These are phyloP conservation scores for Xiphias gladius DNA, from an alignment of 2,113 vertebrate genomes.

Conservation along the genomic window DNA sequence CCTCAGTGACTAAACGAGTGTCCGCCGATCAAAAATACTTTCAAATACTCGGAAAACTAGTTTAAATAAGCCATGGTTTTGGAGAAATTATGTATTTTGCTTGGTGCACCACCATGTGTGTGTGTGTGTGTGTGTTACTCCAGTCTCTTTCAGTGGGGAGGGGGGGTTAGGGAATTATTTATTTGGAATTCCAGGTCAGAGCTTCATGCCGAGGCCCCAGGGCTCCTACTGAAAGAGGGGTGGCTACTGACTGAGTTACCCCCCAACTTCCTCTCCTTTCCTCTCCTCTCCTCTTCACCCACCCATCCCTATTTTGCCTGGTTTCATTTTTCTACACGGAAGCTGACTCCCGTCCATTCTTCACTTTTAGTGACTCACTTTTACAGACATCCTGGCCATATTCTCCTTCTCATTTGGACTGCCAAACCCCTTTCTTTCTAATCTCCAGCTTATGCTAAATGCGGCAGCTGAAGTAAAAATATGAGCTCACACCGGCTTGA, in stretches of 20 bases:
- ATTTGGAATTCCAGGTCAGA: slow-evolving; percentile 79
- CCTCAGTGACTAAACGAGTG: not conserved
- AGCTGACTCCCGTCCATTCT: slow-evolving; percentile 12
- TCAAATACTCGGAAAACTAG: slow-evolving; percentile 1
- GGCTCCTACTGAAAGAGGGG: slow-evolving; percentile 40
- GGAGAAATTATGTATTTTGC: slow-evolving; percentile 26
- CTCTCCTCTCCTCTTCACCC: slow-evolving; percentile 15
- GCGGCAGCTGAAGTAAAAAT: slow-evolving; percentile 20
- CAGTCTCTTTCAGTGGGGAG: slow-evolving; percentile 1
- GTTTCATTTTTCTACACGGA: slow-evolving; percentile 26
- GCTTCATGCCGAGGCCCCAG: slow-evolving; percentile 44
- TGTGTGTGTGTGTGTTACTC: slow-evolving; percentile 2
- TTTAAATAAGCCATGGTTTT: slow-evolving; percentile 33
- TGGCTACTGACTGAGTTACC: slow-evolving; percentile 58
- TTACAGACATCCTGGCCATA: not conserved
- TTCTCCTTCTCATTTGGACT: not conserved
- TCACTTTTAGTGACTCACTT: slow-evolving; percentile 17
- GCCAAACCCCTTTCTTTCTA: not conserved
- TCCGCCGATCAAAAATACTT: slow-evolving; percentile 34
- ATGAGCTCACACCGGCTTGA: slow-evolving; percentile 7
- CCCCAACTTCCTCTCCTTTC: slow-evolving; percentile 31
- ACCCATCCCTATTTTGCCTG: not conserved
- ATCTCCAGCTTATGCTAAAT: slow-evolving; percentile 19
- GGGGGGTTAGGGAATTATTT: slow-evolving; percentile 67
- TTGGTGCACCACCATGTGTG: not conserved